Evolutionary conservation across 2,113 vertebrate species (phyloP).

Genomic region (Pseudolaguvia tuberculata): DNA sequence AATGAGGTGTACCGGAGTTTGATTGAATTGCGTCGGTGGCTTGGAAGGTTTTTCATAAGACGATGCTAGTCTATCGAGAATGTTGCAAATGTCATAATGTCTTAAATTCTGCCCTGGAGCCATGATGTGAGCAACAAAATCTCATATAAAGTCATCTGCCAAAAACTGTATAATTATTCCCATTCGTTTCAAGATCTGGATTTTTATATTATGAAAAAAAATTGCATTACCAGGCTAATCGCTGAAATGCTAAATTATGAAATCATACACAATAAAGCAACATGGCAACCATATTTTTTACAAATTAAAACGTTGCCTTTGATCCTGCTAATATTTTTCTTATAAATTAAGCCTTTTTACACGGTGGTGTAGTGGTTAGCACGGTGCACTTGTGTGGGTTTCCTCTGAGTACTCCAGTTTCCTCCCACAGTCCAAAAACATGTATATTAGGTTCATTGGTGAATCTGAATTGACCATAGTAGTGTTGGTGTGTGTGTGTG

Average conservation of each 20-base stretch:
- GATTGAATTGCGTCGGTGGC: slow-evolving; percentile 16
- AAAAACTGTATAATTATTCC: slow-evolving; percentile 39
- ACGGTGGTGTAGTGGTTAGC: too few species aligned
- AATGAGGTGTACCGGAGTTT: slow-evolving; percentile 13
- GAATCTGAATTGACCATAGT: too few species aligned
- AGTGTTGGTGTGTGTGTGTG: too few species aligned
- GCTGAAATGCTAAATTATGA: slow-evolving; percentile 40
- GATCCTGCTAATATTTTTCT: too few species aligned
- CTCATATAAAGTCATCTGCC: slow-evolving; percentile 37
- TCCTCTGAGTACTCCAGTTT: too few species aligned
- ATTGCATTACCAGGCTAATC: slow-evolving; percentile 36
- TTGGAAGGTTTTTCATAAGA: slow-evolving; percentile 17
- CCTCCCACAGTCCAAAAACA: too few species aligned
- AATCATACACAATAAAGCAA: slow-evolving; percentile 37
- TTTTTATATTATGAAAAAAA: slow-evolving; percentile 29
- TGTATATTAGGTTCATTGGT: too few species aligned
- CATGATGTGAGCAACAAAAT: neutral
- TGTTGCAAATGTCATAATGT: neutral
- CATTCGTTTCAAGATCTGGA: slow-evolving; percentile 2
- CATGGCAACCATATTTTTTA: slow-evolving; percentile 27
- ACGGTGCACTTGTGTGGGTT: too few species aligned
- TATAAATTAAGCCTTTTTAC: neutral
- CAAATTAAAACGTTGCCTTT: neutral
- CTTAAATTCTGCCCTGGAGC: slow-evolving; percentile 27
- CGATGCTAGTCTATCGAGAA: neutral